phyloP scores from a whole-genome alignment of 2,888 invertebrate species.

The Trachelus stipa region DNA sequence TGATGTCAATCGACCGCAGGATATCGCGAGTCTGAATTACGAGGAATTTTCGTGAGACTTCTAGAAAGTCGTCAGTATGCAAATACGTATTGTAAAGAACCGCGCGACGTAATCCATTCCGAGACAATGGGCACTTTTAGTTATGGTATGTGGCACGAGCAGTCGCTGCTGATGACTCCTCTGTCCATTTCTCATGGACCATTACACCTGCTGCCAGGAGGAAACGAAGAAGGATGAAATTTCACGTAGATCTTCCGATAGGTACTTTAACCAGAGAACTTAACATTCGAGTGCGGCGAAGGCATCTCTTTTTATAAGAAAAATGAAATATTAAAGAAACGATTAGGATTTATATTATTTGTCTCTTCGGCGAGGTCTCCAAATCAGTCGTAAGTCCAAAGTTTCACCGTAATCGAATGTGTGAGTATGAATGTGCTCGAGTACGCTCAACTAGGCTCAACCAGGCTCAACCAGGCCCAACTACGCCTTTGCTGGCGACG shows the following conservation, averaged over 20 bases:
- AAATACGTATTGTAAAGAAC: neutral
- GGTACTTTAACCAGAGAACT: neutral
- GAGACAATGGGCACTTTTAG: neutral
- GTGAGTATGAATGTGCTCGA: neutral
- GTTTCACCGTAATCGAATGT: neutral
- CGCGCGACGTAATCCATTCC: neutral
- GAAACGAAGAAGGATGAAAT: neutral
- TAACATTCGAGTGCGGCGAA: conserved; percentile 7
- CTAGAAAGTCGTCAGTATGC: neutral
- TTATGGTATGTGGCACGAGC: neutral
- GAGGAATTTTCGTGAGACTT: neutral
- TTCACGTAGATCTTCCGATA: too few relatives aligned
- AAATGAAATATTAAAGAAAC: neutral
- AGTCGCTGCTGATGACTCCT: neutral
- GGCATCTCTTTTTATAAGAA: conserved; percentile 7
- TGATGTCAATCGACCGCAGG: neutral
- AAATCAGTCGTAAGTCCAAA: neutral
- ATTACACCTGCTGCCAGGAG: neutral
- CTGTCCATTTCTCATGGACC: neutral
- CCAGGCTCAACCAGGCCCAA: too few relatives aligned
- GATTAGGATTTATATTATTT: neutral
- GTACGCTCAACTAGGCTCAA: too few relatives aligned
- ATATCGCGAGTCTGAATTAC: neutral
- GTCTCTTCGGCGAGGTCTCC: neutral
- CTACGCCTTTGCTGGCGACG: neutral